Percentiles rank a stretch among this genome's conserved stretches.
Evolutionary conservation across 2,113 vertebrate genomes (phyloP).

Genomic region (Laticauda colubrina): DNA sequence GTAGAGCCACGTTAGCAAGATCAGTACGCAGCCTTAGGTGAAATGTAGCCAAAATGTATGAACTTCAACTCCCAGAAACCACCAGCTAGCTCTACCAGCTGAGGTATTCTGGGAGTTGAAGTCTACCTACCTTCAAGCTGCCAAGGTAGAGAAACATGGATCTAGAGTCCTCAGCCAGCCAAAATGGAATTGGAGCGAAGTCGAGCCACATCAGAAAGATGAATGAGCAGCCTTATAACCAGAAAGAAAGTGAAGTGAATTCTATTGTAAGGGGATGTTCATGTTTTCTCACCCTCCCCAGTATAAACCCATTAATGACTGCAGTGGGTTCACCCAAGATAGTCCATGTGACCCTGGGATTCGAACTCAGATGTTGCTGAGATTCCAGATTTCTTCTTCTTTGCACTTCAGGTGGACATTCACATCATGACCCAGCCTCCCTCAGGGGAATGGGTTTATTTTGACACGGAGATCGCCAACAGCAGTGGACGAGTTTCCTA

Average conservation of each 20-base stretch:
- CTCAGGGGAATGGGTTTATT: conserved; percentile 92
- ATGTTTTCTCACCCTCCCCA: not conserved
- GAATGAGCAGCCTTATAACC: not conserved
- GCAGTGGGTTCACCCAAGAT: not conserved
- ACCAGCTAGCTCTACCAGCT: not conserved
- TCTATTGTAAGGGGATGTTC: too few species aligned
- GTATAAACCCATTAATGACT: not conserved
- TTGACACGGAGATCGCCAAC: conserved; percentile 91
- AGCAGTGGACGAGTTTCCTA: conserved; percentile 93
- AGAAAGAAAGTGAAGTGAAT: not conserved
- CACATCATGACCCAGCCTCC: conserved; percentile 98
- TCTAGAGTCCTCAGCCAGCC: not conserved
- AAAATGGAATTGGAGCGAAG: not conserved
- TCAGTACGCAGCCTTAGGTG: not conserved
- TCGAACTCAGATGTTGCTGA: not conserved
- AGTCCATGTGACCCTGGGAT: not conserved
- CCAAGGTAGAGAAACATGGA: not conserved
- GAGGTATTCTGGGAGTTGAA: not conserved
- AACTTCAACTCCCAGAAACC: not conserved
- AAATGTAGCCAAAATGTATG: not conserved
- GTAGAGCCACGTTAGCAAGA: not conserved
- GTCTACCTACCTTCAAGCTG: not conserved
- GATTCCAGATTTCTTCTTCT: not conserved
- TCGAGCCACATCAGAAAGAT: too few species aligned
- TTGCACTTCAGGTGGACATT: conserved; percentile 83